Evolutionary conservation across 1,140 invertebrate species (phyloP), one percentile per base, ranked within the genome.

Genomic region (Hydropsyche tenuis): DNA sequence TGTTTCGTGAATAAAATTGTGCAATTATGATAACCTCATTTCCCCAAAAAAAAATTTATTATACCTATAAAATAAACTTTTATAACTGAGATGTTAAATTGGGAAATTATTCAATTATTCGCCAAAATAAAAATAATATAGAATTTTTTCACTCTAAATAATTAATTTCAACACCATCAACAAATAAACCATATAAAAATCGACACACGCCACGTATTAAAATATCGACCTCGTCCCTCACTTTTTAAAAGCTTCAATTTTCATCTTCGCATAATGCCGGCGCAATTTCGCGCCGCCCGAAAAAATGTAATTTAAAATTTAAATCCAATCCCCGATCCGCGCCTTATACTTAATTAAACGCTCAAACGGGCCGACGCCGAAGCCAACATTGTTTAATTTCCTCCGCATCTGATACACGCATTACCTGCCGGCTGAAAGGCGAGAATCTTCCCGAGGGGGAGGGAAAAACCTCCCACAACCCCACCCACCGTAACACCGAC

Each of bases 331-430:
- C 60, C 18, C 23, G 4, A n/a, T 42, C 63, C 7, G n/a, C 27
- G 63, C 16, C 27, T 45, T 14, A 4, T 25, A 14, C 51, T 70
- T 70, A 70, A 70, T 70, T 70, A 70, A 70, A 70, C 51, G 51
- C 22, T 48, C 68, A 70, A 68, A 68, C 65, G 20, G 65, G 37
- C 30, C 23, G 16, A 46, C 27, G 37, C 65, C 16, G 14, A 42
- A 46, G 48, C 27, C 42, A 46, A 70, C 48, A 43, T 56, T 56
- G 68, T 43, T 45, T 53, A 68, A 68, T 68, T 68, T 68, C 65
- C 65, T 68, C n/a, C 25, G 48, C 23, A 46, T 56, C 68, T 70
- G 23, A 70, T 70, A 70, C 48, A 46, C 45, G 23, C 65, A 22
- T 68, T 68, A 68, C 65, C 65, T 68, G n/a, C n/a, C n/a, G n/a